phyloP scores from a whole-genome alignment of 1,140 invertebrate species.

The Megathymus violae region DNA sequence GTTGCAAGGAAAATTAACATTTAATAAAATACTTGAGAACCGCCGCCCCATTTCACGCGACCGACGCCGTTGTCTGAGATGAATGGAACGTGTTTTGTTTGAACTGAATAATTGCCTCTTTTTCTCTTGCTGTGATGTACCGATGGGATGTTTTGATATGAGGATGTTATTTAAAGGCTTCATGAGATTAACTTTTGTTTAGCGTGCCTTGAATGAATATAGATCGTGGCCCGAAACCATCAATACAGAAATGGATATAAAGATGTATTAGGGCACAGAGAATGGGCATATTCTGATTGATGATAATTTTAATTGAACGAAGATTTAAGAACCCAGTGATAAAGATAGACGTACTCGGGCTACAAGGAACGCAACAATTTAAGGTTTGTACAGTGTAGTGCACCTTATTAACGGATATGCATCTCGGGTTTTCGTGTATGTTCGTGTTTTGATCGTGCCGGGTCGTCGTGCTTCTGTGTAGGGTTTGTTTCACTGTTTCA shows the following conservation, averaged over 20 bases:
- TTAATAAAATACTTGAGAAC: neutral
- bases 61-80: conserved; percentile 4
- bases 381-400: no score
- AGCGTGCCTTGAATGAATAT: neutral
- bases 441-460: no score
- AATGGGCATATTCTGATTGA: neutral
- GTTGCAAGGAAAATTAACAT: neutral
- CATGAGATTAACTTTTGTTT: neutral
- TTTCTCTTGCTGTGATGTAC: conserved; percentile 3
- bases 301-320: no score
- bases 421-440: no score
- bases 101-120: conserved; percentile 30
- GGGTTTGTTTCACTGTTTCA: no score
- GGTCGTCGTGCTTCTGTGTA: no score
- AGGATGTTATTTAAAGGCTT: neutral
- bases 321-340: no score
- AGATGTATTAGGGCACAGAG: neutral
- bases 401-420: no score
- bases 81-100: conserved; percentile 34
- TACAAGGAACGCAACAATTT: no score
- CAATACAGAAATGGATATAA: neutral
- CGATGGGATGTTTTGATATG: neutral
- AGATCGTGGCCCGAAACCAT: neutral
- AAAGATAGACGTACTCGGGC: no score
- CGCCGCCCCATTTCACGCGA: conserved; percentile 13